Base-by-base conservation (phyloP, 2,888 invertebrate species). In the Agrotis puta region DNA sequence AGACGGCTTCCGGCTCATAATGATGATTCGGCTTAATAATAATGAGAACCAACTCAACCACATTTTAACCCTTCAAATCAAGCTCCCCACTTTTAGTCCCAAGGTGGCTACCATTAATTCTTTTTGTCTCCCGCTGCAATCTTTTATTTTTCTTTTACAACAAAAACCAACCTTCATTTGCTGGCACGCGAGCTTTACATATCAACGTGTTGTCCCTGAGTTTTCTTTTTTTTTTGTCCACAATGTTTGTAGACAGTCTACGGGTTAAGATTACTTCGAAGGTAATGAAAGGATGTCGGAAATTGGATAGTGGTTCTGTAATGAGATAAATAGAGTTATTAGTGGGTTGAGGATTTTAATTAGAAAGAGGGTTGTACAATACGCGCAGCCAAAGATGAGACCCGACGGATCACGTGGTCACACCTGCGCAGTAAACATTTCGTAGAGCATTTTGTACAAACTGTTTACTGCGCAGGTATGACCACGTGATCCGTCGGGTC, bases 81-180 rank as follows among this genome's bases (percentile, higher is more conserved):
- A 81, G 82, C 79, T 84, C 18, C 48, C 64, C 63, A 24, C 72
- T 81, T 84, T 83, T 82, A 83, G 74, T 77, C 57, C 77, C 81
- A 86, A 85, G 84, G 85, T 86, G 78, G 77, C 79, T 80, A 79
- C 82, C 87, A 88, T 88, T 90, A 88, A 88, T 89, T 89, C 84
- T 85, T 89, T 89, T 90, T 89, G 89, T 89, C 86, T 85, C 78
- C 48, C 33, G 45, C 61, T 78, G 79, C 74, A 79, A 68, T 76
- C 63, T 74, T 86, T 82, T 86, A 85, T 85, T 79, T 56, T 66
- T 67, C 66, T 77, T 79, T 66, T 66, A 3, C 70, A 65, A 81
- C 77, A 85, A 87, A 86, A 81, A 68, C 63, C 53, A 66, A 68
- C 85, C 76, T 76, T 83, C 81, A 81, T 85, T 85, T 80, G 81